These are phyloP conservation scores for Archegozetes longisetosus DNA, from an alignment of 1,140 invertebrate genomes.

Conservation along the genomic window DNA sequence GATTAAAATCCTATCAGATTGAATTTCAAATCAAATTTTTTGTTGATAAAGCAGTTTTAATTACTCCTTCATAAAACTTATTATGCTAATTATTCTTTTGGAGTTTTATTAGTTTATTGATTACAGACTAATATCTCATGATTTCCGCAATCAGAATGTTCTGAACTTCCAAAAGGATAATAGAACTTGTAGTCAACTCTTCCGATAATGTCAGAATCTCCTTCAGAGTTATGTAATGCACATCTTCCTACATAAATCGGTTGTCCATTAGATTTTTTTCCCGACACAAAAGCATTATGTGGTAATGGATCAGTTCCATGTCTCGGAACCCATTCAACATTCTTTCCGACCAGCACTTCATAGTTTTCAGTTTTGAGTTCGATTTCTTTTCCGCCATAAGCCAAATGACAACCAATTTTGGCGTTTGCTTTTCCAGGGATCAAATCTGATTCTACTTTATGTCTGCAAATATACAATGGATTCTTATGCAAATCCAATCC, in stretches of 20 bases:
- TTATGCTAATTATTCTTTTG: too few species aligned
- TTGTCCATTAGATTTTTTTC: background rate
- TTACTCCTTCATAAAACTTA: too few species aligned
- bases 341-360: background rate
- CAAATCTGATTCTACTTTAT: background rate
- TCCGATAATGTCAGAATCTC: too few species aligned
- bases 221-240: too few species aligned
- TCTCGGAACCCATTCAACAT: background rate
- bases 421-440: background rate
- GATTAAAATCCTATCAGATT: too few species aligned
- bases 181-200: slow-evolving; percentile 1
- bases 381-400: background rate
- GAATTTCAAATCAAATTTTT: too few species aligned
- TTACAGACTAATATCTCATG: background rate
- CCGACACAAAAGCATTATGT: background rate
- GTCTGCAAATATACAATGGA: slow-evolving; percentile 3
- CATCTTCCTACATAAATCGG: slow-evolving; percentile 4
- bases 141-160: background rate
- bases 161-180: background rate
- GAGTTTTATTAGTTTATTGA: too few species aligned
- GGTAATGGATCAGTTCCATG: slow-evolving; percentile 1
- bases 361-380: background rate
- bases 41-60: too few species aligned
- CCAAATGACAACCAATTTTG: background rate
- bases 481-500: background rate